phyloP scores from a whole-genome alignment of 2,797 vertebrate genomes.

The Chromis chromis region DNA sequence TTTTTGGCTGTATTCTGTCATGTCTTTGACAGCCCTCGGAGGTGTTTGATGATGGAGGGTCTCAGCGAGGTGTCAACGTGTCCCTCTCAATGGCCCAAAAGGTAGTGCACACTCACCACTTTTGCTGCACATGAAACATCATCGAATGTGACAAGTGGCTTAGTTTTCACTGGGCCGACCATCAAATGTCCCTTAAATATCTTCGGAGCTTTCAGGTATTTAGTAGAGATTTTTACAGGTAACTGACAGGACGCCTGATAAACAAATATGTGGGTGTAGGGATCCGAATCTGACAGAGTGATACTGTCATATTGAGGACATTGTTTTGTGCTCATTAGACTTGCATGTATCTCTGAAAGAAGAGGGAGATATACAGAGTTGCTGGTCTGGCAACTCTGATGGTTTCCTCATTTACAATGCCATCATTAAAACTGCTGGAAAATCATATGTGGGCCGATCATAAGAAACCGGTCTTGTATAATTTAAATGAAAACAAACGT shows the following conservation, averaged over 20 bases:
- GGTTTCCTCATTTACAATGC: slow-evolving; percentile 1
- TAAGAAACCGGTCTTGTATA: not conserved
- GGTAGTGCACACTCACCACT: slow-evolving; percentile 30
- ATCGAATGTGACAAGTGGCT: slow-evolving; percentile 30
- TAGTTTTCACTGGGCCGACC: not conserved
- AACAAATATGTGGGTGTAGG: not conserved
- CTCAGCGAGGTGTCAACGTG: slow-evolving; percentile 53
- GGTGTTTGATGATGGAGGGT: slow-evolving; percentile 66
- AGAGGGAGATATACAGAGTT: not conserved
- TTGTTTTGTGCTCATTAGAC: slow-evolving; percentile 20
- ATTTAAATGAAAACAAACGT: slow-evolving; percentile 7
- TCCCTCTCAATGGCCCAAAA: slow-evolving; percentile 37
- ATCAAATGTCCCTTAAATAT: not conserved
- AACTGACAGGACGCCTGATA: slow-evolving; percentile 7
- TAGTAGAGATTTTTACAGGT: not conserved
- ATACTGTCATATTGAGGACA: not conserved
- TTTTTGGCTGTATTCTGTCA: slow-evolving; percentile 63
- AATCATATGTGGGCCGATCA: slow-evolving; percentile 17
- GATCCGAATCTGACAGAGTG: not conserved
- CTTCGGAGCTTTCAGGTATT: not conserved
- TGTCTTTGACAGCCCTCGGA: slow-evolving; percentile 61
- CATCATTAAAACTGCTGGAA: not conserved
- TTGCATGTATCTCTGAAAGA: not conserved
- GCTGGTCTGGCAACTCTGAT: slow-evolving; percentile 2
- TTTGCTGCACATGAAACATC: slow-evolving; percentile 28